Percentiles rank a stretch among this genome's conserved stretches.
Evolutionary conservation across 2,888 invertebrate species (phyloP).

Genomic region (Calliopum simillimum): DNA sequence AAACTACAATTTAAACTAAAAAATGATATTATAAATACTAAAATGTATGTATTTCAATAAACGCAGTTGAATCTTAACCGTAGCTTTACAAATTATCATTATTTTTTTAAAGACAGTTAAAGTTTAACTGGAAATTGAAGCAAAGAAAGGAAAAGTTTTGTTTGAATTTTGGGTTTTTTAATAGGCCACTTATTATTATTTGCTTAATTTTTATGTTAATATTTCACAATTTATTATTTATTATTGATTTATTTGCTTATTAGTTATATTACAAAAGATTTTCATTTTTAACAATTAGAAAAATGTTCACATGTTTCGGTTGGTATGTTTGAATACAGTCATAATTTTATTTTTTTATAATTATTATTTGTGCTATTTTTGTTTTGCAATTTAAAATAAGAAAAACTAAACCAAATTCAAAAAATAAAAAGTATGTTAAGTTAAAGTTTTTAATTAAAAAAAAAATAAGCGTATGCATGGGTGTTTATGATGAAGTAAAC

Average conservation of each 20-base stretch:
- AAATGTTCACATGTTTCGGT: slow-evolving; percentile 12
- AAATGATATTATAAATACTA: not conserved
- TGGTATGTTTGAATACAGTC: slow-evolving; percentile 16
- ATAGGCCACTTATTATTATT: not conserved
- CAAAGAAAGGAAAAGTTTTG: too few species aligned
- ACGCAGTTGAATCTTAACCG: too few species aligned
- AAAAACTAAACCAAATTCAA: slow-evolving; percentile 12
- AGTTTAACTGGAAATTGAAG: too few species aligned
- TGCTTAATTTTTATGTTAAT: not conserved
- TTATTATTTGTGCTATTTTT: slow-evolving; percentile 1
- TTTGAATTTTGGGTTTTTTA: not conserved
- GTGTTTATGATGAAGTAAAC: slow-evolving; percentile 13
- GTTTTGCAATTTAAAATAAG: slow-evolving; percentile 7
- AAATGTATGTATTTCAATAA: not conserved
- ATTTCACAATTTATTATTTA: slow-evolving; percentile 8
- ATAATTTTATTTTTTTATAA: not conserved
- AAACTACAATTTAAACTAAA: too few species aligned
- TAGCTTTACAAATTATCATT: too few species aligned
- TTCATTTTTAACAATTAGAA: not conserved
- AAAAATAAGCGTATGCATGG: slow-evolving; percentile 28
- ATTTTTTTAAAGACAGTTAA: too few species aligned
- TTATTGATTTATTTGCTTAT: slow-evolving; percentile 7
- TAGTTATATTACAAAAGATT: slow-evolving; percentile 17
- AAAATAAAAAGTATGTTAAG: not conserved
- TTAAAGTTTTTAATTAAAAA: not conserved